Percentiles rank a stretch among this genome's conserved stretches.
Conservation (phyloP, 2,797 vertebrate genomes). For the Mus minutoides region DNA sequence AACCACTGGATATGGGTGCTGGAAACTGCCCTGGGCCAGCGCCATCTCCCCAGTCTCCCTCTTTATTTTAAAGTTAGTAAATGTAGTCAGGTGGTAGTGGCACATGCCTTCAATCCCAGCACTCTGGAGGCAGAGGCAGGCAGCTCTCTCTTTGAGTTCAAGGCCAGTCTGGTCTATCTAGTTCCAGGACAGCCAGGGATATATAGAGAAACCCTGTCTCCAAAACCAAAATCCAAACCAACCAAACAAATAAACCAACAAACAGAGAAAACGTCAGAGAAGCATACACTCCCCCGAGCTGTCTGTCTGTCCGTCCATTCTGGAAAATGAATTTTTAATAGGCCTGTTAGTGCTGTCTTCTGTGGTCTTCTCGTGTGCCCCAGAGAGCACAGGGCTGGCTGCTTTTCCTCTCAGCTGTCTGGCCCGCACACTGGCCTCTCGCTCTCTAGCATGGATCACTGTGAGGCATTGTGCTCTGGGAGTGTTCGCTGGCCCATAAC, state of each 20-base stretch:
- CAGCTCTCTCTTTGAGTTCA: not conserved
- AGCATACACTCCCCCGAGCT: not conserved
- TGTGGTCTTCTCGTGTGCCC: not conserved
- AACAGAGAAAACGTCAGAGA: not conserved
- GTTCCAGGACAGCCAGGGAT: not conserved
- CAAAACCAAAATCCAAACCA: not conserved
- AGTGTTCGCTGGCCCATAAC: not conserved
- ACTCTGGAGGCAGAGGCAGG: not conserved
- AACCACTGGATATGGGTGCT: not conserved
- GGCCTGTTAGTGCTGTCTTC: not conserved
- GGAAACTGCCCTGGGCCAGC: not conserved
- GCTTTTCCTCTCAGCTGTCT: accelerated
- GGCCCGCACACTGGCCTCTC: not conserved
- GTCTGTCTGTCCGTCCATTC: not conserved
- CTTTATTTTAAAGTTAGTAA: not conserved
- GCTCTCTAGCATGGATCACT: not conserved
- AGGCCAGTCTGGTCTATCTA: not conserved
- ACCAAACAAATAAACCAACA: not conserved
- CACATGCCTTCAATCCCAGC: not conserved
- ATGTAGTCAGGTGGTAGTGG: not conserved
- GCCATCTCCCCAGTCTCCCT: not conserved
- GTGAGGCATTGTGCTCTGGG: not conserved
- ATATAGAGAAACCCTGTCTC: not conserved
- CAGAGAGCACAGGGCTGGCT: not conserved
- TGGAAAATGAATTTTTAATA: not conserved